phyloP scores from a whole-genome alignment of 2,113 vertebrate genomes.

The Candoia aspera region DNA sequence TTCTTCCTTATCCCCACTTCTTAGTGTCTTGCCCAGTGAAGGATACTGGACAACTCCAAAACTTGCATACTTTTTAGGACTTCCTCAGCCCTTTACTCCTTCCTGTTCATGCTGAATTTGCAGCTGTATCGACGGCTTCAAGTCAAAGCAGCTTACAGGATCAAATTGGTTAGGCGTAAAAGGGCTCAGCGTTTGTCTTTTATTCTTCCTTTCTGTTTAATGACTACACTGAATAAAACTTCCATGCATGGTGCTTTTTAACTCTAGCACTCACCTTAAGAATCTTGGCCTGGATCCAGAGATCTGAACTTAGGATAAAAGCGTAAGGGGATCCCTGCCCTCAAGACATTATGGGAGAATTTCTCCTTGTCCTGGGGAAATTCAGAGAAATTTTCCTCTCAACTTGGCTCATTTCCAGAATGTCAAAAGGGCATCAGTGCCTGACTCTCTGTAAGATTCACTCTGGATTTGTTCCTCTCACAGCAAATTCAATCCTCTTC shows the following conservation, averaged over 20 bases:
- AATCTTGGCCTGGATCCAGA: neutral
- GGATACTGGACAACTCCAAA: neutral
- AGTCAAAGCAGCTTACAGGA: neutral
- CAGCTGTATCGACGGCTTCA: neutral
- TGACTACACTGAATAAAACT: neutral
- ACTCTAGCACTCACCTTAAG: neutral
- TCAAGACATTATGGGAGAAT: neutral
- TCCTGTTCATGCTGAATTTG: neutral
- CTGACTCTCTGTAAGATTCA: neutral
- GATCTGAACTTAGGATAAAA: neutral
- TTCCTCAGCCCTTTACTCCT: neutral
- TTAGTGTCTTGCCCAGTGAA: neutral
- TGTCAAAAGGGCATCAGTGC: neutral
- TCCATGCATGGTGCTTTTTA: neutral
- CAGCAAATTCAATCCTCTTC: neutral
- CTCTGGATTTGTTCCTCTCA: neutral
- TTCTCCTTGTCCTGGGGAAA: neutral
- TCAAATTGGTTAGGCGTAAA: neutral
- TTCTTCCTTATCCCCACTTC: neutral
- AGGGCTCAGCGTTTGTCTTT: neutral
- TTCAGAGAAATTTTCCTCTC: neutral
- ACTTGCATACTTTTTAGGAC: neutral
- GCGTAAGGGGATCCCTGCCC: neutral
- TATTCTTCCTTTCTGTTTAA: neutral
- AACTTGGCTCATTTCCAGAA: neutral